Conservation (phyloP, 2,797 vertebrate genomes). For the Paratrypauchen microcephalus region DNA sequence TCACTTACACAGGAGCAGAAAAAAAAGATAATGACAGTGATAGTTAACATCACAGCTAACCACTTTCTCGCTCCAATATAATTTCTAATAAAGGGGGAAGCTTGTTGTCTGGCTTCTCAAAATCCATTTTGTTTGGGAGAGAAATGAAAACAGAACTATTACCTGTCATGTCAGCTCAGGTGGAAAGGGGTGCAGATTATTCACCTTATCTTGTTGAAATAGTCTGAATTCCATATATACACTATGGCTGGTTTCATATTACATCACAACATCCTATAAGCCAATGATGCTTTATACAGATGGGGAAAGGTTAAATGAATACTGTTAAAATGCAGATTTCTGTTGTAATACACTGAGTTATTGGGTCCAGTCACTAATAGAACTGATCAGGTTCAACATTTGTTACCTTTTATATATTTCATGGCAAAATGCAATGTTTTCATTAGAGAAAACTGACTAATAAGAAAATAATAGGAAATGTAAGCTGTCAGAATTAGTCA, state of each 20-base stretch:
- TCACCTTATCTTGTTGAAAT: constrained; percentile 17
- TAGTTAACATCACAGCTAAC: constrained; percentile 60
- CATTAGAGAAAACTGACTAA: too few relatives aligned
- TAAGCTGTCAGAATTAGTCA: neutral
- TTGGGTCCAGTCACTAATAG: too few relatives aligned
- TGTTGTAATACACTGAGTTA: too few relatives aligned
- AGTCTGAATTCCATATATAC: constrained; percentile 10
- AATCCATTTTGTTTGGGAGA: constrained; percentile 35
- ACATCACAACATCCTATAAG: too few relatives aligned
- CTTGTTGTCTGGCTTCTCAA: constrained; percentile 13
- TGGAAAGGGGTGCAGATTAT: constrained; percentile 24
- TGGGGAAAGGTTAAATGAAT: too few relatives aligned
- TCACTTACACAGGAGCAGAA: constrained; percentile 30
- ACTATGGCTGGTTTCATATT: too few relatives aligned
- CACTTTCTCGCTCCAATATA: constrained; percentile 37
- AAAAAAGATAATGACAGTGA: constrained; percentile 44
- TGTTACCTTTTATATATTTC: too few relatives aligned
- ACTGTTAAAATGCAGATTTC: too few relatives aligned
- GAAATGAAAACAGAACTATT: constrained; percentile 49
- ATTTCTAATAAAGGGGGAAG: constrained; percentile 53
- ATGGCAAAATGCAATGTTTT: too few relatives aligned
- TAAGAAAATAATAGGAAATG: neutral
- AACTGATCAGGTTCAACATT: too few relatives aligned
- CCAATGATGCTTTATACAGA: too few relatives aligned
- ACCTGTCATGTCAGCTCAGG: constrained; percentile 32